Evolutionary conservation across 2,797 vertebrate species (phyloP).

Genomic region (Malacoctenus gilli): DNA sequence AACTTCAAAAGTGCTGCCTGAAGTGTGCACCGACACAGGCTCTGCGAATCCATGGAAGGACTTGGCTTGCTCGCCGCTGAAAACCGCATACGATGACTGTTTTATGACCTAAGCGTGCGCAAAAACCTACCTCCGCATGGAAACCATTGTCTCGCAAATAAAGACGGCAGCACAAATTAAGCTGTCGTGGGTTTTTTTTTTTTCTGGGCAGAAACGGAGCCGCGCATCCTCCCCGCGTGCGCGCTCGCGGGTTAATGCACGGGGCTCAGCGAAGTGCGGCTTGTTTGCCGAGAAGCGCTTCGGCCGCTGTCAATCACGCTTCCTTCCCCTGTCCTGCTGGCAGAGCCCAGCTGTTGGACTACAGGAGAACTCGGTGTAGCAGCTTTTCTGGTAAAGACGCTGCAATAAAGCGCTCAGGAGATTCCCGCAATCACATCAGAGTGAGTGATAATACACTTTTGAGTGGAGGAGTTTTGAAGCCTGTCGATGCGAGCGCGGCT

Average conservation of each 20-base stretch:
- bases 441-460: constrained; percentile 54
- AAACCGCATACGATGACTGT: too few species aligned
- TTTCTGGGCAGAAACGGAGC: constrained; percentile 12
- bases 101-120: too few species aligned
- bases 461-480: constrained; percentile 54
- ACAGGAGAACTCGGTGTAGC: constrained; percentile 29
- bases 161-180: constrained; percentile 21
- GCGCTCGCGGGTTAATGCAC: constrained; percentile 1
- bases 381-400: constrained; percentile 24
- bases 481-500: constrained; percentile 56
- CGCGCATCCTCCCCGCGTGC: background rate
- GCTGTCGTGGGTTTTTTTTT: too few species aligned
- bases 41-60: constrained; percentile 17
- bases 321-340: constrained; percentile 12
- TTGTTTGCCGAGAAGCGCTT: constrained; percentile 37
- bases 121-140: too few species aligned
- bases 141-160: constrained; percentile 11
- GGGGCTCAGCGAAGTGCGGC: constrained; percentile 4
- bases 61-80: too few species aligned
- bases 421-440: constrained; percentile 47
- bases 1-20: constrained; percentile 40
- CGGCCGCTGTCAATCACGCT: constrained; percentile 23
- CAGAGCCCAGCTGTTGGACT: constrained; percentile 38
- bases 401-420: constrained; percentile 40
- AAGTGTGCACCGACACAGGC: constrained; percentile 19